Evolutionary conservation across 2,888 invertebrate genomes (phyloP), one percentile per base, ranked within the genome.

Genomic region (Aquatica leii): DNA sequence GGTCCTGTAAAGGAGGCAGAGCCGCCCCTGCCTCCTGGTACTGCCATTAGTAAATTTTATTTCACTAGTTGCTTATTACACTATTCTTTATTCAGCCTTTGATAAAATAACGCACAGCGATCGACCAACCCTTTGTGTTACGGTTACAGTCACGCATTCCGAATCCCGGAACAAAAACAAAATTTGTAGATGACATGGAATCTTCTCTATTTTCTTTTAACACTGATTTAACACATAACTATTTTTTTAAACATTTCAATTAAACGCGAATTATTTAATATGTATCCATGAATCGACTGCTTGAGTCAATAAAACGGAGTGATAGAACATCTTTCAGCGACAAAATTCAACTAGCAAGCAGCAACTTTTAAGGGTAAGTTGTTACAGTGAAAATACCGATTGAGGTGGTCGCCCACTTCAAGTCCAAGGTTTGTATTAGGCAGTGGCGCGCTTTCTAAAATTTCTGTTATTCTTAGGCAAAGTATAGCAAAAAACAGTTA

Each of bases 11-110:
- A 62, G 65, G 65, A 65, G 62, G 65, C 65, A 65, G 62, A 62
- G 65, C 65, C 62, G 60, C 58, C 65, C 56, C 62, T 65, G 65
- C 65, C 62, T 62, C 65, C 65, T 21, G 61, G 48, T 59, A 54
- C 55, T 58, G 65, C 65, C 65, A 65, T 65, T 61, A 52, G 40
- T 31, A 21, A 40, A 65, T 60, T 56, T 65, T 48, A 48, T 54
- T 48, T 65, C 62, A 62, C 59, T 55, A 35, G 50, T 55, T 59
- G 43, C 55, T 59, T 62, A 65, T 58, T 51, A 41, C 65, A 58
- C 53, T 35, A 51, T 31, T 40, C 40, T 31, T 54, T 53, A 48
- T 49, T 41, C 60, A 48, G 24, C 37, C 49, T 48, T 54, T 55
- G 34, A 58, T 17, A 48, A 58, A 53, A 34, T 56, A 35, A 53